Evolutionary conservation across 2,888 invertebrate genomes (phyloP), one percentile per base, ranked within the genome.

Genomic region (Augiades crinisus): DNA sequence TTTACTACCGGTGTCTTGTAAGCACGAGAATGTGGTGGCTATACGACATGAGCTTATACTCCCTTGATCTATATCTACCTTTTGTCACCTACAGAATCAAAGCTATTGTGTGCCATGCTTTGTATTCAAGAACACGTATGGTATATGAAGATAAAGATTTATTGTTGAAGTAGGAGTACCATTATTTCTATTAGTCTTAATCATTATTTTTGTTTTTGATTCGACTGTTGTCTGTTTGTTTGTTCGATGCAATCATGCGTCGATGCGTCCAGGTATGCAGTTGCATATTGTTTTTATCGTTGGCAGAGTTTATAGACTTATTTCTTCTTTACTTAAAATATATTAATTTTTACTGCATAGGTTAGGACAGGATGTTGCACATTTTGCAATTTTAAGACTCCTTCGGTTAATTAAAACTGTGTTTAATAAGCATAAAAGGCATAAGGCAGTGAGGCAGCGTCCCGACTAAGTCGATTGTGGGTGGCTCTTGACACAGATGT

Each of bases 401-500:
- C n/a, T n/a, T n/a, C n/a, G n/a, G n/a, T n/a, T n/a, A n/a, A n/a
- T n/a, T n/a, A n/a, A 6, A 27, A 1, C 5, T 30, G 12, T n/a
- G 12, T 12, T 3, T 30, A 30, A 30, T 3, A 30, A 30, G 12
- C n/a, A n/a, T 12, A 30, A 12, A 30, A 1, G n/a, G 10, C 12
- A 44, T 40, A 47, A 19, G 14, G 38, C 38, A 38, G 13, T 10
- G 31, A 30, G 38, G 38, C 36, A 31, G 40, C 21, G 47, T 40
- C 40, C 22, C 46, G 27, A 14, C 33, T 38, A 40, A 31, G 46
- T 47, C 37, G 46, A 47, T 47, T 47, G 47, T 47, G 47, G 21
- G 40, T 33, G 40, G 24, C 47, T 49, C 47, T 49, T 49, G 47
- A 49, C 47, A 49, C 40, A 49, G 49, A 49, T 49, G 49, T 47